phyloP scores from a whole-genome alignment of 2,797 vertebrate species.

The Sebastes goodei region DNA sequence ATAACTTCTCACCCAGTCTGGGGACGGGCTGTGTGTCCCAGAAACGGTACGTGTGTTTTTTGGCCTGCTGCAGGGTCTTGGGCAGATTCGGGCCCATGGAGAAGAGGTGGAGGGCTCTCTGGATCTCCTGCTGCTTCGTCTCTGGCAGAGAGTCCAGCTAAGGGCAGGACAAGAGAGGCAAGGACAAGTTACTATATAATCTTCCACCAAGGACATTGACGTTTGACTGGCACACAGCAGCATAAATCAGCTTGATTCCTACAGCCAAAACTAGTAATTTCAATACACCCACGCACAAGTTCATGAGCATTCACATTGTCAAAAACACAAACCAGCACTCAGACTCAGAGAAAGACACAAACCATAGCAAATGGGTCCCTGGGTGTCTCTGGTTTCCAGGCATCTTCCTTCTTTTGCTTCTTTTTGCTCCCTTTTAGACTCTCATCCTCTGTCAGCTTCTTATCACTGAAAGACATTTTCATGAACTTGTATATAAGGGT shows the following conservation, averaged over 20 bases:
- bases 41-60: conserved; percentile 89
- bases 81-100: conserved; percentile 88
- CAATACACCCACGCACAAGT: not conserved
- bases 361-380: conserved; percentile 88
- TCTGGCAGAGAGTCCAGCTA: conserved; percentile 91
- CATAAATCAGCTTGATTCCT: not conserved
- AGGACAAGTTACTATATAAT: conserved; percentile 14
- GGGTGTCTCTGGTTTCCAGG: conserved; percentile 80
- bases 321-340: not conserved
- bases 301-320: not conserved
- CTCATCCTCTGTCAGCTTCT: conserved; percentile 77
- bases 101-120: conserved; percentile 94
- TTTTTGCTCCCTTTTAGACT: conserved; percentile 88
- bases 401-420: conserved; percentile 88
- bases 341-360: conserved; percentile 13
- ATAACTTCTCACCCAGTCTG: conserved; percentile 85
- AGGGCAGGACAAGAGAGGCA: conserved; percentile 13
- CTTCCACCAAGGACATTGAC: not conserved
- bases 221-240: not conserved
- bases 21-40: conserved; percentile 97
- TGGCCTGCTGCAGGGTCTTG: conserved; percentile 92
- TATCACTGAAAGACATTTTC: conserved; percentile 74
- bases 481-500: not conserved
- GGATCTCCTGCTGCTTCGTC: conserved; percentile 96
- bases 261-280: not conserved